Base-by-base conservation (phyloP, 2,888 invertebrate genomes). In the Trypoxylon attenuatum region DNA sequence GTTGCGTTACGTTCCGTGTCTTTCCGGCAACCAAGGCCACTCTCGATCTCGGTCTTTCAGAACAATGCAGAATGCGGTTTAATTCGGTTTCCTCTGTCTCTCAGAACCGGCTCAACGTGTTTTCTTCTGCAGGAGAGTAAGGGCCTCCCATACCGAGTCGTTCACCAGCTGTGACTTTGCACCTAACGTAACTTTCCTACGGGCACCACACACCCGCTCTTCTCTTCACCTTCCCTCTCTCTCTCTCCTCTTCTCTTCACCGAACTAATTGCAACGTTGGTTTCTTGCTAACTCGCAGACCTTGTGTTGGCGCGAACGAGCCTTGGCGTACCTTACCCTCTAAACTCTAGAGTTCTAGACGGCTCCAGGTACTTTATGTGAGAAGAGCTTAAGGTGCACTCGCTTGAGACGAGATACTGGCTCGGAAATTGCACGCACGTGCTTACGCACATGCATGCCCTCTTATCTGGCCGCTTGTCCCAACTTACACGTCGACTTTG, bases 81-180 rank as follows among this genome's bases (percentile, higher is more conserved):
- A 66, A 74, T 77, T 79, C 65, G 69, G 71, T 71, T 73, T 69
- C 69, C 62, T 71, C 33, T 13, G 61, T 51, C 42, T 42, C 62
- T 61, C 68, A 59, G 60, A 82, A 82, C 78, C 80, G 78, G 79
- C 76, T 79, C 41, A 68, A 80, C 80, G 75, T 76, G 78, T 81
- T 80, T 78, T 73, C 71, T 71, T 65, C 69, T 46, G 54, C 23
- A 13, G 47, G 27, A n/a, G 18, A 53, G 61, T 61, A 66, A 57
- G 69, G 47, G 62, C 43, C 59, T 51, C 58, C 19, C 64, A 53
- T 67, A 55, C 43, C 18, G 23, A 45, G 2, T 3, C 25, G 25
- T 25, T 33, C 13, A 13, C 33, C 33, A 33, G 33, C 33, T 33
- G 16, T 13, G 18, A 23, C 23, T 25, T 27, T 1, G 27, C 33